Base-by-base conservation (phyloP, 30 jellyfish, hydroid and myxozoan species). In the Hydractinia echinata region DNA sequence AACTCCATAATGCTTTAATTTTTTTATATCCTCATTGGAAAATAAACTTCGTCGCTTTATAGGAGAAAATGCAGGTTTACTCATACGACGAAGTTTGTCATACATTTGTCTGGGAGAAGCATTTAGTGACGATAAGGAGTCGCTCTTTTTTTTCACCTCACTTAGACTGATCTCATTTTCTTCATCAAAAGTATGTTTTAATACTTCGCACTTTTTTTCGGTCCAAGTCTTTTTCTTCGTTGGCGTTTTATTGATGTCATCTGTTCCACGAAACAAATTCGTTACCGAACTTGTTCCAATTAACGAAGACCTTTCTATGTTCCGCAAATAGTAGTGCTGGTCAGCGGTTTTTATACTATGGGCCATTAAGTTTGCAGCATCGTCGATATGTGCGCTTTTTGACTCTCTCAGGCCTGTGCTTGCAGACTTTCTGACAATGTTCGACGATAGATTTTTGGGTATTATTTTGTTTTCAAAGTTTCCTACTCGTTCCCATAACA, bases 371-470 rank as follows among this genome's bases (percentile, higher is more conserved):
- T 64, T 64, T n/a, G 74, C 74, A 44, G 74, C 74, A n/a, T 64
- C 74, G 19, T 64, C 51, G 74, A 64, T 64, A 64, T 64, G 74
- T 64, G 74, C 74, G 39, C 74, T 64, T n/a, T n/a, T 64, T 51
- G 39, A n/a, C 39, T 64, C 39, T 51, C 74, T 64, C 16, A 64
- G 39, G 19, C 74, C 74, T n/a, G 74, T 64, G 39, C 74, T 64
- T 64, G 74, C 74, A 13, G 74, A 64, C 74, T 64, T 64, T 51
- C 74, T 44, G 74, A 64, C 39, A 51, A 64, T 64, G 39, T 64
- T 64, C 51, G 74, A 44, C 19, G 74, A 64, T 3, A 71, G 81
- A 20, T 71, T 71, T 52, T 71, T 71, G 4, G 68, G 81, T n/a
- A 71, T 71, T 71, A 20, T 15, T 5, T 71, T 30, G 61, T 50